Base-by-base conservation (phyloP, 2,113 vertebrate genomes). In the Dicrurus megarhynchus region DNA sequence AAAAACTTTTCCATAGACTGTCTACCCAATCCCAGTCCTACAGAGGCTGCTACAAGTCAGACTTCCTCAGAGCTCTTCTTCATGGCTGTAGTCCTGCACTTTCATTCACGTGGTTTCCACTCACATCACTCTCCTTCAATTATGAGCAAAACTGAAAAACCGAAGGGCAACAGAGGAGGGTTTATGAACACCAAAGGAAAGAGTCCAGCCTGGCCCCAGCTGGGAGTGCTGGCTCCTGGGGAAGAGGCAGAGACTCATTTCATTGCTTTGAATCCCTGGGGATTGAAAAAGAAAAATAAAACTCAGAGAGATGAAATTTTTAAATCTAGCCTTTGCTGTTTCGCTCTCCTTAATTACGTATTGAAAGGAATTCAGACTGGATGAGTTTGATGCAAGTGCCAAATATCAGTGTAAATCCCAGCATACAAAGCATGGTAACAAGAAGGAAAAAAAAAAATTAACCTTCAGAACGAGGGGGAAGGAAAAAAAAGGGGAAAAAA, bases 401-500 rank as follows among this genome's bases (percentile, higher is more conserved):
- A 59, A 32, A n/a, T 8, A 67, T 14, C 52, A 70, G 4, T 13
- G 35, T 22, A 87, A 90, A 84, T 16, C 27, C 35, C 39, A 84
- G 42, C 71, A 47, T 7, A 47, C 7, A 63, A 87, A 82, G 39
- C 0, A 6, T 6, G 8, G 39, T 26, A 47, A 56, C 23, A 46
- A 63, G 17, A 49, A 73, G 24, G 18, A 1, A 2, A 13, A 53
- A 52, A 22, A 46, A 78, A 55, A 35, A 4, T 4, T 5, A 68
- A 13, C 15, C 7, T 75, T 90, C 22, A 67, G 56, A 84, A 84
- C 39, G 30, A 13, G 6, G 16, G 2, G 10, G 4, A 3, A 6
- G 4, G 2, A 14, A 9, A 13, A 10, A 11, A 23, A 21, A 10
- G 13, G 8, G 10, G 6, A 9, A 14, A 3, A 3, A 30, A 7